phyloP scores from a whole-genome alignment of 2,113 vertebrate genomes.

The Zosterops hypoxanthus region DNA sequence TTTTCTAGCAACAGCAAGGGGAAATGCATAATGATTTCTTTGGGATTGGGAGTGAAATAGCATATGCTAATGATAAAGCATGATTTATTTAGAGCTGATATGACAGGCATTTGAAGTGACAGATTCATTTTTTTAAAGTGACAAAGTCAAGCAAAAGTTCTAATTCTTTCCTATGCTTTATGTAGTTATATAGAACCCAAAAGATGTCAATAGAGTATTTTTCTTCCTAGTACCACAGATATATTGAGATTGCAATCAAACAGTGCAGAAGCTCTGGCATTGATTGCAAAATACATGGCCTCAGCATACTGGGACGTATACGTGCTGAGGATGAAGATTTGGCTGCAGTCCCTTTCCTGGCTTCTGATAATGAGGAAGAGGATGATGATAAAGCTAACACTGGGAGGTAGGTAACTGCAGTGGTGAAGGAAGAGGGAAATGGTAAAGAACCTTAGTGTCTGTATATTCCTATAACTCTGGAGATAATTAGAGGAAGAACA shows the following conservation, averaged over 20 bases:
- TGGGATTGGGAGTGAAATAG: background rate
- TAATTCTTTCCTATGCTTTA: background rate
- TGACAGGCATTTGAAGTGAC: background rate
- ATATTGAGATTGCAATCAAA: conserved; percentile 94
- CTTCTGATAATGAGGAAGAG: conserved; percentile 98
- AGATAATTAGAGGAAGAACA: background rate
- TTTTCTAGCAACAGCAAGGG: background rate
- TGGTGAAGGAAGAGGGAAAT: fast-evolving
- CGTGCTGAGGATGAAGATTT: conserved; percentile 94
- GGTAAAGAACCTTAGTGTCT: background rate
- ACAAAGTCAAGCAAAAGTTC: background rate
- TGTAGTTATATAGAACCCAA: background rate
- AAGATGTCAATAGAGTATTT: background rate
- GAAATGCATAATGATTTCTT: background rate
- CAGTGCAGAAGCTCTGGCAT: conserved; percentile 98
- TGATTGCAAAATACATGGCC: conserved; percentile 96
- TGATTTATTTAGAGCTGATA: background rate
- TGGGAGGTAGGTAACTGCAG: conserved; percentile 80
- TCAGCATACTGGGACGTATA: conserved; percentile 89
- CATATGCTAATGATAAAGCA: background rate
- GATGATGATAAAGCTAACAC: conserved; percentile 92
- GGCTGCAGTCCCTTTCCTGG: conserved; percentile 93
- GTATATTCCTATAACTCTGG: background rate
- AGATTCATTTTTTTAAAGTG: background rate
- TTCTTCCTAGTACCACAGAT: conserved; percentile 89